Base-by-base conservation (phyloP, 1,140 invertebrate genomes). In the Pseudomyrmex dendroicus region DNA sequence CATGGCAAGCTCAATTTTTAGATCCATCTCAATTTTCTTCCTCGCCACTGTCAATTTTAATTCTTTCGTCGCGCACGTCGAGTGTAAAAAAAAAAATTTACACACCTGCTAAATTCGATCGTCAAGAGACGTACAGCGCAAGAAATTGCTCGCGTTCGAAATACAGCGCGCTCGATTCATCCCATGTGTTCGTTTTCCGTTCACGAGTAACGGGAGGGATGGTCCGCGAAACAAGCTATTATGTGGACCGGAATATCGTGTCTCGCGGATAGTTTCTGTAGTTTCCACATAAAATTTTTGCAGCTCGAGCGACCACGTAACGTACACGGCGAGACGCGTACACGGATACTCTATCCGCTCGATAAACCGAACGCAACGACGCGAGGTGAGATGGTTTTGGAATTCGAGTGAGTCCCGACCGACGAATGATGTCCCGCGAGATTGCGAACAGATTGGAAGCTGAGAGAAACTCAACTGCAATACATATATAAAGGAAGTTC, bases 361-460 rank as follows among this genome's bases (percentile, higher is more conserved):
- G 68, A 86, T 89, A 85, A 89, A 88, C 84, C 74, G 74, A 80
- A 88, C 72, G 80, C 82, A 84, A 72, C 66, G 35, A 35, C 35
- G 35, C 35, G 78, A 85, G 78, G 84, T 89, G 67, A 82, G 73
- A 62, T 64, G 82, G 73, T 72, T 76, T 84, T 72, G 84, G 84
- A 84, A 89, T 89, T 84, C 73, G 73, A 50, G 64, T 13, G 76
- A 80, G 17, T 8, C 50, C 22, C 73, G 66, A 74, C 22, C 73
- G 66, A 74, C 84, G 86, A 88, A 88, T 66, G 72, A 68, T 86
- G 62, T 44, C 52, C 62, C 70, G 72, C 63, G 82, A 88, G 80
- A 89, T 89, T 88, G 84, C 9, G 10, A 84, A 73, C 74, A 88
- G 86, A 89, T 89, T 88, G 87, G 59, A 76, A 85, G 77, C 67